Conservation (phyloP, 2,797 vertebrate genomes). For the Momotus momota region DNA sequence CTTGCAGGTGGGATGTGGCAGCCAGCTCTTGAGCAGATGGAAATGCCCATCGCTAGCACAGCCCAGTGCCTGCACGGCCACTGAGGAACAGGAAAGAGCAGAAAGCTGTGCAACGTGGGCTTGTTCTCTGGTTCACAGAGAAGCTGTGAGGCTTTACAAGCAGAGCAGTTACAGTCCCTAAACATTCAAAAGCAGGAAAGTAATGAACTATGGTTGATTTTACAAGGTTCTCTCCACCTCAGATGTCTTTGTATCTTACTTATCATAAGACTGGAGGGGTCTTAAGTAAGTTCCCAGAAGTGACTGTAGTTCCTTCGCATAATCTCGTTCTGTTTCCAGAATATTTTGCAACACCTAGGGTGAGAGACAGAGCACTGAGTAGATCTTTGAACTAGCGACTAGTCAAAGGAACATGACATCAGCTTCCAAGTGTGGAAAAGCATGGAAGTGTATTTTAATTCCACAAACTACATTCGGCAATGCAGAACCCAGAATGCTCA, state of each 20-base stretch:
- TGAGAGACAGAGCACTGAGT: conserved; percentile 63
- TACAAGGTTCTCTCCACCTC: not conserved
- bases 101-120: not conserved
- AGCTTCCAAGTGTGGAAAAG: not conserved
- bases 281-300: conserved; percentile 92
- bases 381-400: not conserved
- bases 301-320: conserved; percentile 93
- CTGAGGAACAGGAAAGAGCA: not conserved
- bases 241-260: conserved; percentile 84
- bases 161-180: conserved; percentile 3
- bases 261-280: conserved; percentile 92
- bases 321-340: conserved; percentile 95
- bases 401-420: conserved; percentile 15
- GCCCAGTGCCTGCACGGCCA: not conserved
- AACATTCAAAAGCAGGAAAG: conserved; percentile 12
- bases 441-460: not conserved
- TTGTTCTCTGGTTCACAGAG: not conserved
- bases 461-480: not conserved
- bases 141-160: not conserved
- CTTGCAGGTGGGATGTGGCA: not conserved
- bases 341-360: conserved; percentile 96
- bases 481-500: not conserved
- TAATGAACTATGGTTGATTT: not conserved
- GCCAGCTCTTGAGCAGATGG: not conserved
- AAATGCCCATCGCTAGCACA: not conserved